Conservation (phyloP, 2,888 invertebrate species). For the Ischnura elegans region DNA sequence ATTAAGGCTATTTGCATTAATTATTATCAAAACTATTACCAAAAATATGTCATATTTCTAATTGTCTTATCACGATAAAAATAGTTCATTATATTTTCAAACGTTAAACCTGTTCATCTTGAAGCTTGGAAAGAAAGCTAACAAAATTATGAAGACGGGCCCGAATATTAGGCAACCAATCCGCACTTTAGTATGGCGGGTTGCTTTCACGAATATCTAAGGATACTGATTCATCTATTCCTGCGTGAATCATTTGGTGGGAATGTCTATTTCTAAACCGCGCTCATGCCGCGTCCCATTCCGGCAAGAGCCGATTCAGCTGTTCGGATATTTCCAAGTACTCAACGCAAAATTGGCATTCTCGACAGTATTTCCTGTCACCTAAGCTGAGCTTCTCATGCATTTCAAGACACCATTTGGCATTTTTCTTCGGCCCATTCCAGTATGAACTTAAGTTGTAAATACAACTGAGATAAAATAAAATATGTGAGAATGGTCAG, state of each 20-base stretch:
- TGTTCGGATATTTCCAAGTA: neutral
- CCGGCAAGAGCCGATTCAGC: neutral
- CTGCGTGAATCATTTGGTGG: neutral
- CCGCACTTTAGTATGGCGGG: neutral
- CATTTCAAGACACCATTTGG: too few relatives aligned
- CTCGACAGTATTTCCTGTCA: neutral
- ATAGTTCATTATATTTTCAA: too few relatives aligned
- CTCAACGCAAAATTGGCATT: neutral
- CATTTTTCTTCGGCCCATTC: too few relatives aligned
- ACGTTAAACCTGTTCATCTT: too few relatives aligned
- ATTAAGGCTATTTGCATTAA: too few relatives aligned
- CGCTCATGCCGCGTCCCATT: neutral
- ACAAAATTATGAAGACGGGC: neutral
- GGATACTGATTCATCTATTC: conserved; percentile 34
- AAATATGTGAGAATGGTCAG: too few relatives aligned
- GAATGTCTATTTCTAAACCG: conserved; percentile 8
- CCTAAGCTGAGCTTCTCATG: neutral
- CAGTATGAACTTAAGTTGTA: too few relatives aligned
- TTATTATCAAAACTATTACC: too few relatives aligned
- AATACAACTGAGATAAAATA: too few relatives aligned
- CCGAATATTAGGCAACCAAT: conserved; percentile 32
- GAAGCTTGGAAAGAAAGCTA: too few relatives aligned
- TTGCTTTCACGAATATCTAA: conserved; percentile 5
- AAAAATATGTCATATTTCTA: too few relatives aligned
- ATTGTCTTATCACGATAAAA: too few relatives aligned